These are phyloP conservation scores for Genyomyrus donnyi DNA, from an alignment of 2,113 vertebrate species.

Conservation along the genomic window DNA sequence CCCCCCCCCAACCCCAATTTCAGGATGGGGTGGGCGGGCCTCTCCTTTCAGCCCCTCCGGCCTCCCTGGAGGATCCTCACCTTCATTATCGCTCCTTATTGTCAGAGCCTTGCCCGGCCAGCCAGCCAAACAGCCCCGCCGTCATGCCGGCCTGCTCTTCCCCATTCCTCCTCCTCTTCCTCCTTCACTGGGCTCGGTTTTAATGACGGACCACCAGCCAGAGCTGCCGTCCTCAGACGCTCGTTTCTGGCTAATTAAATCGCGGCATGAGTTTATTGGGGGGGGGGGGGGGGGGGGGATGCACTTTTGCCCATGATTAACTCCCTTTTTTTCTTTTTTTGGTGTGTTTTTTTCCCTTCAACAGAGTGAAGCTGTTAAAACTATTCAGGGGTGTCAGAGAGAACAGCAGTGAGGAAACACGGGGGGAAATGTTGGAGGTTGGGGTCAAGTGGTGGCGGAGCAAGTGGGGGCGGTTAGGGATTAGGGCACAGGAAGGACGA, in stretches of 20 bases:
- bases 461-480: not conserved
- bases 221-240: constrained; percentile 77
- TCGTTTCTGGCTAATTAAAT: constrained; percentile 87
- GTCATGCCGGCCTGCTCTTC: constrained; percentile 49
- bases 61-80: constrained; percentile 82
- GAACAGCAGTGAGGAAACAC: constrained; percentile 30
- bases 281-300: constrained; percentile 58
- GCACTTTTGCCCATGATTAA: constrained; percentile 79
- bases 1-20: constrained; percentile 58
- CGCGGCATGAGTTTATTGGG: constrained; percentile 75
- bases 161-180: constrained; percentile 14
- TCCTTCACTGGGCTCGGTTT: constrained; percentile 81
- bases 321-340: constrained; percentile 44
- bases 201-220: constrained; percentile 86
- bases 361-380: constrained; percentile 80
- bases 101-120: constrained; percentile 77
- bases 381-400: constrained; percentile 42
- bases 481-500: constrained; percentile 17
- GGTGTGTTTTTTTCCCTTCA: constrained; percentile 48
- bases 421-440: constrained; percentile 42
- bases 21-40: constrained; percentile 81
- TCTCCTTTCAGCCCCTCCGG: constrained; percentile 76
- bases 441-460: constrained; percentile 32
- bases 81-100: constrained; percentile 98
- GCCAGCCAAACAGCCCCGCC: constrained; percentile 62